Base-by-base conservation (phyloP, 2,888 invertebrate genomes). In the Erebia epiphron region DNA sequence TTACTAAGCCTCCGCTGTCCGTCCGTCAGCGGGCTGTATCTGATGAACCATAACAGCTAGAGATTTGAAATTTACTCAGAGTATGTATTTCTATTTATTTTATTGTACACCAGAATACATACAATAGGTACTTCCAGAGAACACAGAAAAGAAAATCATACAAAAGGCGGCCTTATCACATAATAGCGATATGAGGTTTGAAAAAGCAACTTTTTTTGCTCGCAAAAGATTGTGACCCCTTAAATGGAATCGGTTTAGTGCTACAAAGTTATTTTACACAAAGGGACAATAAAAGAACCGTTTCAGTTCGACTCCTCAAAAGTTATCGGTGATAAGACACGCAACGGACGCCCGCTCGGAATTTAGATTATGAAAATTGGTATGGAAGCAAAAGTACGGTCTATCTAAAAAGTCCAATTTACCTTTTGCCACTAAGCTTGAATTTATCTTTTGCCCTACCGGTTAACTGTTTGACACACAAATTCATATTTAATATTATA, bases 321-420 rank as follows among this genome's bases (percentile, higher is more conserved):
- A 46, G 21, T 62, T 46, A 62, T 61, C 43, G 49, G 14, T 62
- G 62, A 62, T 62, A 62, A 62, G 62, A 62, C 62, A 62, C 62
- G 62, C 62, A 62, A 14, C 21, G 62, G 46, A 49, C 46, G 62
- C 21, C 18, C 49, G 62, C 21, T 62, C 62, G 9, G 62, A 62
- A 62, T 62, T 49, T 49, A 21, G 62, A 62, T 61, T 61, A 61
- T 61, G 61, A 61, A 61, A 61, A 61, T 61, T 43, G 46, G 16
- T 46, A 46, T 61, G 18, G 14, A 61, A 61, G 61, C 7, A 61
- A 61, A 61, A 43, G 46, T 46, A 35, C 35, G 35, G 35, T 35
- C 35, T 35, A 18, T 16, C 11, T 21, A 21, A 56, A 18, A 56
- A 2, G 11, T 56, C 56, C 11, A 11, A 18, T 21, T 21, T 56